Percentiles rank a stretch among this genome's conserved stretches.
phyloP scores from a whole-genome alignment of 2,888 invertebrate species.

The Notocelia uddmanniana region DNA sequence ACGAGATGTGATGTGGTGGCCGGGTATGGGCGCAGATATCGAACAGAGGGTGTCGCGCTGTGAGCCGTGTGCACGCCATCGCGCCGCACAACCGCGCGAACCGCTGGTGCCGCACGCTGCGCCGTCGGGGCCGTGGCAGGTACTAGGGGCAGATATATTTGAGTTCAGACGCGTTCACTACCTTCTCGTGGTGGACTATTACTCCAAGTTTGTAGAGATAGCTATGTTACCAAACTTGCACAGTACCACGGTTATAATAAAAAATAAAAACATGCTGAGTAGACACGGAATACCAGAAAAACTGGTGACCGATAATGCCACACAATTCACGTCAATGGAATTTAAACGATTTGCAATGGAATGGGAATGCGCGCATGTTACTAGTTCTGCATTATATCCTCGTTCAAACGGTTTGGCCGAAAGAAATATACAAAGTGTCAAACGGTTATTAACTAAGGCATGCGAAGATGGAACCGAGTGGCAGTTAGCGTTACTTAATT shows the following conservation, averaged over 20 bases:
- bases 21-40: conserved; percentile 47
- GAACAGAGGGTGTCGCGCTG: conserved; percentile 43
- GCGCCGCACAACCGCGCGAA: conserved; percentile 46
- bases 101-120: conserved; percentile 45
- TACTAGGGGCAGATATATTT: neutral
- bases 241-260: neutral
- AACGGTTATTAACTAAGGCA: conserved; percentile 28
- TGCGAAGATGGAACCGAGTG: conserved; percentile 32
- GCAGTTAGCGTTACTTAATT: conserved; percentile 41
- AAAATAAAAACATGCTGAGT: neutral
- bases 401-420: conserved; percentile 45
- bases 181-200: conserved; percentile 17
- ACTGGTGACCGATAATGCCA: conserved; percentile 3
- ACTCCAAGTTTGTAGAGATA: conserved; percentile 13
- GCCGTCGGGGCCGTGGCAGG: conserved; percentile 29
- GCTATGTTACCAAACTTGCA: neutral
- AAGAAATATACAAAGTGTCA: conserved; percentile 39
- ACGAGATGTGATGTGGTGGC: conserved; percentile 48
- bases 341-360: neutral
- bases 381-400: conserved; percentile 38
- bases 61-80: conserved; percentile 47
- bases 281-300: neutral
- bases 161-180: neutral
- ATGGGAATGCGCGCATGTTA: neutral
- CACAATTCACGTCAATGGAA: neutral